Evolutionary conservation across 1,140 invertebrate genomes (phyloP), one percentile per base, ranked within the genome.

Genomic region (Drosophila malerkotliana): DNA sequence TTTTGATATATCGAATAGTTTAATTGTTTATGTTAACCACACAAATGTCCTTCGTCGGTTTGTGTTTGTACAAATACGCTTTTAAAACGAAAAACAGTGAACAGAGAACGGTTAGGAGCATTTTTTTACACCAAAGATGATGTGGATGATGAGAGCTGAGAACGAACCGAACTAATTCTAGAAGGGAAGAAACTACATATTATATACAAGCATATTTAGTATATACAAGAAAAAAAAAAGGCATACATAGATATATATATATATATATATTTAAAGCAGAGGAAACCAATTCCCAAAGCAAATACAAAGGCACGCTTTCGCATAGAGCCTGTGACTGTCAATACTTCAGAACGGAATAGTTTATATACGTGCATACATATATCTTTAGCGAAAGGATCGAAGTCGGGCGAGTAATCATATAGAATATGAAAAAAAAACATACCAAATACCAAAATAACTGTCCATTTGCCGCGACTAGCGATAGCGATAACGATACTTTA

Each of bases 291-390:
- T 28, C 57, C 18, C 24, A 66, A 69, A 53, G 63, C 63, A 59
- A 37, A 68, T 56, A 28, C 26, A 28, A 28, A 28, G 77, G 76
- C 79, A 85, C 87, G 83, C 88, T 85, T 44, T 90, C 81, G 71
- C 59, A 75, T 82, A 90, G 77, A 80, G 88, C 90, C 84, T 91
- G 79, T 91, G 89, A 91, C 90, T 91, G 90, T 91, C 89, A 91
- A 84, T 90, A 90, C 85, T 88, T 91, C 83, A 88, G 62, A 88
- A 74, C 62, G 83, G 72, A 88, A 83, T 79, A 88, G 74, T 87
- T 88, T 88, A 89, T 89, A 87, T 44, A 37, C 34, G 8, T 10
- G 10, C 32, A 37, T 37, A 37, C 34, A 44, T 88, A 79, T 83
- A 79, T 83, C 72, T 87, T 87, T 87, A 88, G 83, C 72, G 72